Evolutionary conservation across 2,113 vertebrate species (phyloP), one percentile per base, ranked within the genome.

Genomic region (Urocolius indicus): DNA sequence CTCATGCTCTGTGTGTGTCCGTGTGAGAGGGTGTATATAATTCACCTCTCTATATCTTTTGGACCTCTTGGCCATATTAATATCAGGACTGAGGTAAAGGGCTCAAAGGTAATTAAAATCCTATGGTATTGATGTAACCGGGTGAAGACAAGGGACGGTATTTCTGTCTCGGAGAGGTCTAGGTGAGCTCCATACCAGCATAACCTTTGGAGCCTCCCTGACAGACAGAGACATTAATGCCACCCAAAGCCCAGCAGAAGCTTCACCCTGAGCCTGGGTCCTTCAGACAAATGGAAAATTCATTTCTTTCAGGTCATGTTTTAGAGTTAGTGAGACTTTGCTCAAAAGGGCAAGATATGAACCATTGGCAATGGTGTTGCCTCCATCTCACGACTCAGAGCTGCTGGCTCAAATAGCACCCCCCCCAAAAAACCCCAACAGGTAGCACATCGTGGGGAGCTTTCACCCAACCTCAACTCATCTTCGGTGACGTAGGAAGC

Each of bases 191-290:
- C 41, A 26, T 66, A 24, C 85, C 91, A 45, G 30, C 6, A 0
- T 34, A 45, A 89, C 85, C 89, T 94, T 87, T 76, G 89, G 72
- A 89, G 36, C 82, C 62, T 92, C 41, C 57, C 77, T 86, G 81
- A 57, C 85, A 76, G 11, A n/a, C 43, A 62, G n/a, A 89, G 52
- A 87, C 77, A 23, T 71, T 46, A 82, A 79, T 17, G 41, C 61
- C 69, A 54, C 65, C 52, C 66, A 22, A 71, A 93, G 46, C 59
- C 54, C 54, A 2, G 17, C 24, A 59, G 85, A 59, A 76, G 11
- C 41, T 61, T 69, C 74, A 73, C 20, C 5, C 15, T 0, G 36
- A 45, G 71, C 66, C 34, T 4, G 1, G 57, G n/a, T 51, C 38
- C 36, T 21, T 30, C 48, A 22, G 73, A 52, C 0, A 0, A 67